Evolutionary conservation across 2,797 vertebrate species (phyloP).

Genomic region (Kryptopterus vitreolus): DNA sequence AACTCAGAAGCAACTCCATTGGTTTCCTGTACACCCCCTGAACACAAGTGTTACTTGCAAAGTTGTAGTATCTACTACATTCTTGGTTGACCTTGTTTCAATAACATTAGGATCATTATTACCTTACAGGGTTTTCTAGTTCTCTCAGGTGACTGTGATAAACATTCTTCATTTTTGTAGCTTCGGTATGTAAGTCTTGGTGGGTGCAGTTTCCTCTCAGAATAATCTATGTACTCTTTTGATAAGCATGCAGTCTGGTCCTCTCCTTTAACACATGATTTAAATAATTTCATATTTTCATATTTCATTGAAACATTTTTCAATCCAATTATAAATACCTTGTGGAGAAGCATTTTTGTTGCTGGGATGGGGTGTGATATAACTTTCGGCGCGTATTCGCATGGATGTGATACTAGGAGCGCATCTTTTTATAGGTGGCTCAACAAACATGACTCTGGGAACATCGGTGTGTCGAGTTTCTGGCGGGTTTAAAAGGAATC

Average conservation of each 20-base stretch:
- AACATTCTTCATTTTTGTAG: conserved; percentile 38
- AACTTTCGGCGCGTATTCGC: conserved; percentile 53
- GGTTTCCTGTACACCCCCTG: conserved; percentile 72
- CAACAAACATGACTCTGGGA: conserved; percentile 68
- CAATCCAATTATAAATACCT: background rate
- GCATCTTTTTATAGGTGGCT: conserved; percentile 56
- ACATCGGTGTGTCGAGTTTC: conserved; percentile 36
- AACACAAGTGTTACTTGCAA: background rate
- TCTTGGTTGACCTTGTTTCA: background rate
- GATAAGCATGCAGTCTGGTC: conserved; percentile 46
- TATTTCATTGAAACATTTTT: too few relatives aligned
- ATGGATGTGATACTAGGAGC: conserved; percentile 50
- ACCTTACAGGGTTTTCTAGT: conserved; percentile 60
- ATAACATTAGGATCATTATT: background rate
- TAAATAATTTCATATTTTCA: background rate
- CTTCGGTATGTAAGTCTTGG: conserved; percentile 61
- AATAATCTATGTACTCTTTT: conserved; percentile 61
- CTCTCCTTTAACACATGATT: conserved; percentile 22
- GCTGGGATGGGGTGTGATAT: conserved; percentile 72
- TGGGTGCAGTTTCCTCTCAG: conserved; percentile 65
- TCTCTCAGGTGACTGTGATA: conserved; percentile 42
- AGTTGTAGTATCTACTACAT: background rate
- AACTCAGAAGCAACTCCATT: conserved; percentile 75
- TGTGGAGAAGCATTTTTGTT: conserved; percentile 6
- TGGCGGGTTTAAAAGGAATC: background rate